Base-by-base conservation (phyloP, 2,888 invertebrate genomes). In the Cotesia congregata region DNA sequence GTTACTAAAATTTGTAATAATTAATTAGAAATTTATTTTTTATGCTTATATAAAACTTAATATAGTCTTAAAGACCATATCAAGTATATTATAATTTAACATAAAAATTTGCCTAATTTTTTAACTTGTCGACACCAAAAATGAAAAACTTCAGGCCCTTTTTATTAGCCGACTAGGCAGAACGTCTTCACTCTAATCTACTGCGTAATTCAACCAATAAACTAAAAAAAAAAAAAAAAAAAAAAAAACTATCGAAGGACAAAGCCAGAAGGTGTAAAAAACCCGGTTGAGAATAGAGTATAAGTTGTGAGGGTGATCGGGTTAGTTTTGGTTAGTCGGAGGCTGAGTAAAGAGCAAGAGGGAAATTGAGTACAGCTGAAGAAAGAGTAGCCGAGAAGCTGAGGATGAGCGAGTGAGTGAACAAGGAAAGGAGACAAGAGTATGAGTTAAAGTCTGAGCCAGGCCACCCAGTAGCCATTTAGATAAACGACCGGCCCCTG, bases 401-500 rank as follows among this genome's bases (percentile, higher is more conserved):
- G 60, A 72, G 67, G 1, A 72, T 15, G 69, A 64, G 69, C 39
- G 72, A 78, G 67, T 39, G 72, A 50, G 50, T 50, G 50, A 50
- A 50, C 50, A 72, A 71, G 6, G 67, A 12, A 50, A 50, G 12
- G 50, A 50, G 50, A 50, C 12, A 64, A 64, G 69, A 39, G 72
- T 77, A 59, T 39, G 72, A 68, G 68, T 76, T 72, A 62, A 60
- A 79, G 80, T 79, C 75, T 82, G 79, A 80, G 79, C 78, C 83
- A 79, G 86, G 86, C 86, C 86, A 86, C 86, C 86, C 86, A 86
- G 86, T 88, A 88, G 88, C 87, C 87, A 87, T 87, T 87, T 87
- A 87, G 87, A 88, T 87, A 88, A 88, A 88, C 86, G 87, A 86
- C 84, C 85, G 84, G 86, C 83, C 84, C 85, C 86, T 83, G 86